Percentiles rank a stretch among this genome's conserved stretches.
Conservation (phyloP, 1,140 invertebrate species). For the Drosophila orena region DNA sequence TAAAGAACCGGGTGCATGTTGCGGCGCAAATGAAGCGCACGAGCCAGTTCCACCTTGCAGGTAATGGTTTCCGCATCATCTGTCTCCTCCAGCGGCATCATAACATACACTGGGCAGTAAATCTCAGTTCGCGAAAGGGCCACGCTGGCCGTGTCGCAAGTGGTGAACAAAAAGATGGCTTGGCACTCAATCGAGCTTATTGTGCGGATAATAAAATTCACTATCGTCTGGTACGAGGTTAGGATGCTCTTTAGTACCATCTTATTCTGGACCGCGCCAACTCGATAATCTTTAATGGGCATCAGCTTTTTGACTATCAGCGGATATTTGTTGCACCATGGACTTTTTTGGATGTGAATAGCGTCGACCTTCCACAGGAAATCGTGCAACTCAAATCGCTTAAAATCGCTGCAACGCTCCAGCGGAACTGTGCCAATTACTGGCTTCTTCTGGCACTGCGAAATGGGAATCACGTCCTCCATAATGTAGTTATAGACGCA, state of each 20-base stretch:
- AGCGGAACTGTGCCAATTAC: slow-evolving; percentile 77
- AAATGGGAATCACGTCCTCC: slow-evolving; percentile 74
- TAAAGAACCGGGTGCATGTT: slow-evolving; percentile 73
- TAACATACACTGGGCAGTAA: slow-evolving; percentile 77
- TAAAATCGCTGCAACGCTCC: slow-evolving; percentile 78
- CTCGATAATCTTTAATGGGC: slow-evolving; percentile 69
- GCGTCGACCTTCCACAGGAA: slow-evolving; percentile 75
- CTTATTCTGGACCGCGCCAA: slow-evolving; percentile 58
- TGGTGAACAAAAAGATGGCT: slow-evolving; percentile 68
- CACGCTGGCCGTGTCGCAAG: slow-evolving; percentile 67
- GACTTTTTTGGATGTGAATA: slow-evolving; percentile 81
- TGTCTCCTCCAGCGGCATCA: slow-evolving; percentile 53
- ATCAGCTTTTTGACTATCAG: slow-evolving; percentile 80
- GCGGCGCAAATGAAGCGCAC: slow-evolving; percentile 59
- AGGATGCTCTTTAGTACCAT: slow-evolving; percentile 62
- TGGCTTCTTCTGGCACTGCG: slow-evolving; percentile 67
- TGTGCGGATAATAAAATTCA: slow-evolving; percentile 80
- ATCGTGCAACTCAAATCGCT: slow-evolving; percentile 73
- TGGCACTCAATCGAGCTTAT: slow-evolving; percentile 80
- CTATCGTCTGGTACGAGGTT: slow-evolving; percentile 67
- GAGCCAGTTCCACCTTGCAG: slow-evolving; percentile 62
- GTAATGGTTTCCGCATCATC: slow-evolving; percentile 45
- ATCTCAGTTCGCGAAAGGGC: slow-evolving; percentile 68
- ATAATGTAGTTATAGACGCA: slow-evolving; percentile 73
- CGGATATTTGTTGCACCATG: slow-evolving; percentile 79